These are phyloP conservation scores for Strigamia transsilvanica DNA, from an alignment of 2,888 invertebrate genomes.

Conservation along the genomic window DNA sequence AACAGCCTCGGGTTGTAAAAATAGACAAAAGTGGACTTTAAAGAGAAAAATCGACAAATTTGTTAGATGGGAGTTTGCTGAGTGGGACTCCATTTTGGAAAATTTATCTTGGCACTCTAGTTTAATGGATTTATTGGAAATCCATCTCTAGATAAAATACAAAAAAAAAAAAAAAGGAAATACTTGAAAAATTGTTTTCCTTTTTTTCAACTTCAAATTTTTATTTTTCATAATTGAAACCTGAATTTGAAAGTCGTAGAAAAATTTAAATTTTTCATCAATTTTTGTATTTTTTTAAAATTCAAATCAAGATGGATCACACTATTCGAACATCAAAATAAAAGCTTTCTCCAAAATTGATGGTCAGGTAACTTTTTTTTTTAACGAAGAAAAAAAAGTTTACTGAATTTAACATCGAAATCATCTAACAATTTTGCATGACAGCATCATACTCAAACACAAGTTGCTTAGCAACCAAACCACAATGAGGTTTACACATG, in stretches of 20 bases:
- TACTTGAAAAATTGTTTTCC: background rate
- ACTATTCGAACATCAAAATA: background rate
- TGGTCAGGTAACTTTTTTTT: background rate
- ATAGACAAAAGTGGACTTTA: conserved; percentile 2
- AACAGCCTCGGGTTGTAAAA: background rate
- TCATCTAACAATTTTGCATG: no score
- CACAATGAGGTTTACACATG: no score
- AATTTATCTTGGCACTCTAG: conserved; percentile 27
- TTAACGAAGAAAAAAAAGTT: no score
- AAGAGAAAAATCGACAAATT: conserved; percentile 8
- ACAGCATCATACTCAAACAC: no score
- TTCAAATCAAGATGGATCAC: background rate
- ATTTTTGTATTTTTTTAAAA: background rate
- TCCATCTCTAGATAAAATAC: conserved; percentile 6
- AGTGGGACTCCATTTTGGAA: conserved; percentile 23
- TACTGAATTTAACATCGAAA: no score
- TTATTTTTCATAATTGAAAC: background rate
- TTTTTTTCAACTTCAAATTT: background rate
- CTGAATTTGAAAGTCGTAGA: no score
- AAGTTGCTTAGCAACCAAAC: no score
- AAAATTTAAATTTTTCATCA: no score
- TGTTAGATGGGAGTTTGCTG: background rate
- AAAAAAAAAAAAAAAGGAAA: background rate
- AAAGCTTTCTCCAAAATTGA: background rate
- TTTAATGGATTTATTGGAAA: conserved; percentile 36